Percentiles rank a stretch among this genome's conserved stretches.
Conservation (phyloP, 2,888 invertebrate species). For the Cheilosia vulpina region DNA sequence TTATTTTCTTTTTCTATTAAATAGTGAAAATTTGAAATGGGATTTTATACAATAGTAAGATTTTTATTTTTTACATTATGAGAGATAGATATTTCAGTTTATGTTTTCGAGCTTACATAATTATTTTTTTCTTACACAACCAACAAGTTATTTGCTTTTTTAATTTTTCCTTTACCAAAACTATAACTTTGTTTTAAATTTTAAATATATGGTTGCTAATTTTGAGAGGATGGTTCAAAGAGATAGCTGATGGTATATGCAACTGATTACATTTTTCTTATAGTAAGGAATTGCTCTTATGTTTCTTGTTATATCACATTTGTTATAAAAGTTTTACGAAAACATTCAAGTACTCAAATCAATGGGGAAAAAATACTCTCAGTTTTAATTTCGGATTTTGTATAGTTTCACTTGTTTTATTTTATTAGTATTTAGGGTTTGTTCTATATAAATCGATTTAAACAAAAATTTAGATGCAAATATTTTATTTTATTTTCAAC, state of each 20-base stretch:
- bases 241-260: not conserved
- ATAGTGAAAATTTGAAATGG: conserved; percentile 74
- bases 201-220: conserved; percentile 2
- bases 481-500: no score
- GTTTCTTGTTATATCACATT: conserved; percentile 51
- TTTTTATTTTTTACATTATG: conserved; percentile 59
- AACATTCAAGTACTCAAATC: not conserved
- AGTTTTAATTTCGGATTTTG: no score
- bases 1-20: conserved; percentile 58
- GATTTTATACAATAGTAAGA: conserved; percentile 71
- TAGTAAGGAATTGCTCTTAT: conserved; percentile 20
- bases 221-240: not conserved
- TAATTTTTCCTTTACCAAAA: conserved; percentile 14
- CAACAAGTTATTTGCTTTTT: conserved; percentile 59
- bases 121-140: conserved; percentile 60
- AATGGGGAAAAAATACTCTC: no score
- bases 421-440: no score
- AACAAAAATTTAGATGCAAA: no score
- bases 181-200: conserved; percentile 7
- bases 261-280: conserved; percentile 8
- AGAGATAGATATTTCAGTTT: conserved; percentile 48
- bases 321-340: not conserved
- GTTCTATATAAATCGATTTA: no score
- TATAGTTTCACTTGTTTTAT: no score
- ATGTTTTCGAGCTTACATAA: conserved; percentile 31